A percentile compares a stretch with the other conserved stretches of the same genome.
These are phyloP conservation scores for Xiphophorus maculatus DNA, from an alignment of 2,113 vertebrate genomes.

Conservation along the genomic window DNA sequence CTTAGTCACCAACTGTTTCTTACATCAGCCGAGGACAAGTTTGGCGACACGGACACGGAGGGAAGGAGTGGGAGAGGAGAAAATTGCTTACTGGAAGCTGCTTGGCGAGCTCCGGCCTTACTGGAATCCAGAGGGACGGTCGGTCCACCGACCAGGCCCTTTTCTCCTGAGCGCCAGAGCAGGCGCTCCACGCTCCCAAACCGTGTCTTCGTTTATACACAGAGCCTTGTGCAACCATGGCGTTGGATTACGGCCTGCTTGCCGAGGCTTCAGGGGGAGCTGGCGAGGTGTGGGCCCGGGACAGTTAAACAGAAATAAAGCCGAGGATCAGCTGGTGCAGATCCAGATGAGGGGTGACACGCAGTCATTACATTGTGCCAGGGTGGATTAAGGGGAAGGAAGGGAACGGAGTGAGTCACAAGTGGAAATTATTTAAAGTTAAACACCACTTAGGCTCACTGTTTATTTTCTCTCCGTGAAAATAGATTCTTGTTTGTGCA, in stretches of 20 bases:
- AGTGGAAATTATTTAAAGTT: slow-evolving; percentile 51
- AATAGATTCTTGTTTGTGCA: neutral
- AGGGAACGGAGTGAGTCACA: slow-evolving; percentile 69
- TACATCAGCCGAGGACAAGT: slow-evolving; percentile 64
- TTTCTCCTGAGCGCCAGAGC: slow-evolving; percentile 23
- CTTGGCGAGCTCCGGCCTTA: slow-evolving; percentile 57
- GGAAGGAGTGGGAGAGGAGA: slow-evolving; percentile 31
- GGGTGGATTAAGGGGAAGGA: slow-evolving; percentile 65
- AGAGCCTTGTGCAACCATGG: slow-evolving; percentile 31
- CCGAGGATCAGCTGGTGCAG: slow-evolving; percentile 53
- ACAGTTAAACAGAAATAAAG: slow-evolving; percentile 41
- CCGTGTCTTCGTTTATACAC: slow-evolving; percentile 21
- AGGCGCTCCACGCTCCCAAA: slow-evolving; percentile 31
- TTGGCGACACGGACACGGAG: slow-evolving; percentile 43
- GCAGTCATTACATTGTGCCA: slow-evolving; percentile 55
- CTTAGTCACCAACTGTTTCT: slow-evolving; percentile 70
- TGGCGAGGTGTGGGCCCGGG: slow-evolving; percentile 61
- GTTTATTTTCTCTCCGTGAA: neutral
- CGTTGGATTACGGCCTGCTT: slow-evolving; percentile 54
- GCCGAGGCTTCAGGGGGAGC: slow-evolving; percentile 46
- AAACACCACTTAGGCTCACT: too few relatives aligned
- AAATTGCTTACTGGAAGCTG: slow-evolving; percentile 67
- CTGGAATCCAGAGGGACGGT: slow-evolving; percentile 64
- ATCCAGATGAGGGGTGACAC: slow-evolving; percentile 53
- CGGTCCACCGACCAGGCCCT: slow-evolving; percentile 30